Percentiles rank a stretch among this genome's conserved stretches.
phyloP scores from a whole-genome alignment of 2,113 vertebrate genomes.

The Zapus hudsonius region DNA sequence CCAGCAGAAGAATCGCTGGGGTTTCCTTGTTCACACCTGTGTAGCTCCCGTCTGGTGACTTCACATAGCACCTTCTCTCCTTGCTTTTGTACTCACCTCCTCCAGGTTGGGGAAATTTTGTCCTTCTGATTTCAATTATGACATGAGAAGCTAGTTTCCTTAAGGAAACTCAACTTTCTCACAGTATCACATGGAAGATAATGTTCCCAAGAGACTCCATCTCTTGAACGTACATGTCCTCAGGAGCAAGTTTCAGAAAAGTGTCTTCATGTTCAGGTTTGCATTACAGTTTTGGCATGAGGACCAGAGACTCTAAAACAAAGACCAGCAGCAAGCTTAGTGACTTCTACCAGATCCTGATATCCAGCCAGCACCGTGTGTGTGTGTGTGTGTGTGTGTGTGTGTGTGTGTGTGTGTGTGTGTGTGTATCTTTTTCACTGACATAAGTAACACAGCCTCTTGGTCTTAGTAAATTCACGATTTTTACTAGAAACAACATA shows the following conservation, averaged over 20 bases:
- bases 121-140: not conserved
- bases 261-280: not conserved
- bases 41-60: not conserved
- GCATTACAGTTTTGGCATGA: not conserved
- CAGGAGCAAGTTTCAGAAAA: not conserved
- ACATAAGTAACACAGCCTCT: not conserved
- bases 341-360: not conserved
- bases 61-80: not conserved
- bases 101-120: not conserved
- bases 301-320: not conserved
- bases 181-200: not conserved
- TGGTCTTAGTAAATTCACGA: not conserved
- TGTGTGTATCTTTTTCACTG: not conserved
- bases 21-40: not conserved
- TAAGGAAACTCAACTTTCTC: not conserved
- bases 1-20: not conserved
- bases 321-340: not conserved
- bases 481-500: not conserved
- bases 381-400: not conserved
- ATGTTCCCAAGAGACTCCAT: not conserved
- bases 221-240: not conserved
- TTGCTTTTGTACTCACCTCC: not conserved
- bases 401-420: not conserved
- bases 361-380: not conserved
- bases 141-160: conserved; percentile 22